These are phyloP conservation scores for Lordiphosa collinella DNA, from an alignment of 1,140 invertebrate species.

Conservation along the genomic window DNA sequence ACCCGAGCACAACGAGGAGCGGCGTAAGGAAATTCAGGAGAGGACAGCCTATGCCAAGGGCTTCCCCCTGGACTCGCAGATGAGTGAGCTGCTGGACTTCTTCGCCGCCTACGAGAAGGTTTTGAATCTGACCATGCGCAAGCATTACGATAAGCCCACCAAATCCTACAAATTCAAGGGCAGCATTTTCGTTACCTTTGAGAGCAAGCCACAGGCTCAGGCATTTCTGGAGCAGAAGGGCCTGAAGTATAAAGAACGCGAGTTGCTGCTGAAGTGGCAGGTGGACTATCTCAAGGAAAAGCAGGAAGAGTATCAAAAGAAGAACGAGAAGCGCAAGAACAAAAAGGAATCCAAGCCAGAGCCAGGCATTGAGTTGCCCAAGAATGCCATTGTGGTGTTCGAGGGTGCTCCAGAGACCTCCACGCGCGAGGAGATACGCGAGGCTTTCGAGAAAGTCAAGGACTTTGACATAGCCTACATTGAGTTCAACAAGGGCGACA, in stretches of 20 bases:
- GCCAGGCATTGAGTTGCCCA: conserved; percentile 82
- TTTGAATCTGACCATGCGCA: no score
- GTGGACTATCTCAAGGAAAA: conserved; percentile 86
- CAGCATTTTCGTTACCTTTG: no score
- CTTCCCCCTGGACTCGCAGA: no score
- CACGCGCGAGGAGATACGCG: conserved; percentile 86
- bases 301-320: conserved; percentile 82
- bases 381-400: conserved; percentile 86
- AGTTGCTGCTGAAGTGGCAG: conserved; percentile 88
- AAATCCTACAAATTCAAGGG: no score
- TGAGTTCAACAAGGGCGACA: conserved; percentile 87
- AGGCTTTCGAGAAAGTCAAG: conserved; percentile 82
- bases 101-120: no score
- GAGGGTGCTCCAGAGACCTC: conserved; percentile 83
- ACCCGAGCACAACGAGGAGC: conserved; percentile 92
- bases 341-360: conserved; percentile 81
- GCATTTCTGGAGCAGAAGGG: no score
- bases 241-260: no score
- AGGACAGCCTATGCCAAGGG: no score
- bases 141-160: no score
- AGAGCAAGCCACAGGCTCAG: no score
- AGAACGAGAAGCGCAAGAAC: conserved; percentile 81
- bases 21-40: no score
- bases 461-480: conserved; percentile 86
- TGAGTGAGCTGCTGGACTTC: conserved; percentile 88